These are phyloP conservation scores for Lophotriccus pileatus DNA, from an alignment of 2,797 vertebrate genomes.

Conservation along the genomic window DNA sequence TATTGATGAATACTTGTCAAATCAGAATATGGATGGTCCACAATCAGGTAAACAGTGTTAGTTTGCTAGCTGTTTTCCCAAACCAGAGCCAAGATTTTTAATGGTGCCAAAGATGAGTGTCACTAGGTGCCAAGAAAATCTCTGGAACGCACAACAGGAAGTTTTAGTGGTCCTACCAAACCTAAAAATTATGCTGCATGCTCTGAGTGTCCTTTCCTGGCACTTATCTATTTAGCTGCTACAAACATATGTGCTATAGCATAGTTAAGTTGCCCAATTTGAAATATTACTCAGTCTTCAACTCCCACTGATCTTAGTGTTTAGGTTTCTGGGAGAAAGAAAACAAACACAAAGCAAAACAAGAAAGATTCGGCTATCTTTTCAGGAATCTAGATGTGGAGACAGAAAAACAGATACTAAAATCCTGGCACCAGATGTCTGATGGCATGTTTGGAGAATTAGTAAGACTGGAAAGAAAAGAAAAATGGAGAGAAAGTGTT, in stretches of 20 bases:
- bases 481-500: constrained; percentile 33
- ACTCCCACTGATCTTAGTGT: neutral
- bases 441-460: neutral
- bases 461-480: constrained; percentile 9
- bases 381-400: neutral
- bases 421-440: constrained; percentile 29
- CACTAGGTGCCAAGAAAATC: neutral
- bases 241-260: neutral
- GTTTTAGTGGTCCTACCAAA: neutral
- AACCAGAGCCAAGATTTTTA: neutral
- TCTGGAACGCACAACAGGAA: neutral
- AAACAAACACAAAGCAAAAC: neutral
- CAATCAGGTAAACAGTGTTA: neutral
- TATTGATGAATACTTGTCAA: neutral
- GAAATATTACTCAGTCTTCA: neutral
- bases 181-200: neutral
- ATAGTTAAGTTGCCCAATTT: neutral
- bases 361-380: neutral
- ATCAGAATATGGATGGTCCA: neutral
- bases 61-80: neutral
- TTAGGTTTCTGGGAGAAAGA: neutral
- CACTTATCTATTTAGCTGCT: neutral
- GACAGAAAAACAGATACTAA: constrained; percentile 16
- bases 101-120: neutral
- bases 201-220: neutral